These are phyloP conservation scores for Macrobrachium rosenbergii DNA, from an alignment of 1,140 invertebrate genomes.

Conservation along the genomic window DNA sequence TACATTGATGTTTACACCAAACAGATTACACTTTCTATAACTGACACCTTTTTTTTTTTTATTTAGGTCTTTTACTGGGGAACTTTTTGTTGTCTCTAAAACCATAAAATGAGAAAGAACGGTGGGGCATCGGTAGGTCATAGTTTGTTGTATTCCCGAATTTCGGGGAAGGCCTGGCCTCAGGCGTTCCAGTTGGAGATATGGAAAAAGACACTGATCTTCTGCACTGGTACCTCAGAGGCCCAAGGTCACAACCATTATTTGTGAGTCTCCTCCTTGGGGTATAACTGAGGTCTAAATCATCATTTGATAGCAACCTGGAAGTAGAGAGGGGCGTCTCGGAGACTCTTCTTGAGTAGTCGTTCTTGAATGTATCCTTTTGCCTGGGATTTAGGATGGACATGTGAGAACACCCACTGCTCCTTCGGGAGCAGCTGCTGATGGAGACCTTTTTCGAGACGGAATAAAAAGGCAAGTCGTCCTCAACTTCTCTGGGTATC, in stretches of 20 bases:
- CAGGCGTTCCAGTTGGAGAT: background rate
- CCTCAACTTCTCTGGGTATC: constrained; percentile 7
- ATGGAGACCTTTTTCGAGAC: constrained; percentile 11
- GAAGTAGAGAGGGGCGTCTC: background rate
- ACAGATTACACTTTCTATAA: no score
- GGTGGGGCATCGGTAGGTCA: background rate
- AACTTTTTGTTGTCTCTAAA: constrained; percentile 21
- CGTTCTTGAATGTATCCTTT: background rate
- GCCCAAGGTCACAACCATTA: background rate
- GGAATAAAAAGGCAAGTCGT: background rate
- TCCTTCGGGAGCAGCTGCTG: constrained; percentile 1
- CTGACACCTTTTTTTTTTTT: no score
- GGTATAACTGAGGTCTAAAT: background rate
- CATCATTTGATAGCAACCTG: background rate
- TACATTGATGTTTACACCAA: no score
- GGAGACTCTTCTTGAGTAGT: background rate
- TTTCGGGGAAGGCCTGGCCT: background rate
- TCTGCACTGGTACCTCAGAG: constrained; percentile 25
- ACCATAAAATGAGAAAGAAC: constrained; percentile 27
- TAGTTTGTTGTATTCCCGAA: background rate
- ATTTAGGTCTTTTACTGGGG: background rate
- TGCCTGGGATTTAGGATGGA: constrained; percentile 27
- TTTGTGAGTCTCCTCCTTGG: background rate
- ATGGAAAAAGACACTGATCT: constrained; percentile 43
- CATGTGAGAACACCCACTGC: constrained; percentile 17